A percentile compares a stretch with the other conserved stretches of the same genome.
Evolutionary conservation across 2,888 invertebrate species (phyloP).

Genomic region (Spialia ferax): DNA sequence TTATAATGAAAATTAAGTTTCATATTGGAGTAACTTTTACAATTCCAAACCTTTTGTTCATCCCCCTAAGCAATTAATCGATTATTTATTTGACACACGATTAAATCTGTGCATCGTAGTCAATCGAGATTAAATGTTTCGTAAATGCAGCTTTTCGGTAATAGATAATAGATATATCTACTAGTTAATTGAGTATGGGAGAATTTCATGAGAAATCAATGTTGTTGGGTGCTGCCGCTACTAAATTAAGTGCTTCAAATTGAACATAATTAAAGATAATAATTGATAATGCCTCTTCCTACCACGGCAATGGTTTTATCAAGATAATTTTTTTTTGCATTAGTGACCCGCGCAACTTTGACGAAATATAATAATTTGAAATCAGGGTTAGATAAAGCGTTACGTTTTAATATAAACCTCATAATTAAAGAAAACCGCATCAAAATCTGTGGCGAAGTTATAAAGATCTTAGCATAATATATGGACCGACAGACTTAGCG

Average conservation of each 20-base stretch:
- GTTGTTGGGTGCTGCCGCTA: not conserved
- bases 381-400: too few relatives aligned
- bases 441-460: too few relatives aligned
- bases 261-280: not conserved
- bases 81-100: slow-evolving; percentile 35
- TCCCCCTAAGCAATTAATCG: slow-evolving; percentile 8
- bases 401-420: too few relatives aligned
- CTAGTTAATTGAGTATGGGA: slow-evolving; percentile 12
- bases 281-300: too few relatives aligned
- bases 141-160: slow-evolving; percentile 17
- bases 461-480: too few relatives aligned
- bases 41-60: not conserved
- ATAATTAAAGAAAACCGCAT: too few relatives aligned
- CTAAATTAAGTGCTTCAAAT: slow-evolving; percentile 2
- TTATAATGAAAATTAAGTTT: too few relatives aligned
- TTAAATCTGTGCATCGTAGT: slow-evolving; percentile 18
- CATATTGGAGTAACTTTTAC: not conserved
- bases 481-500: too few relatives aligned
- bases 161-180: slow-evolving; percentile 9
- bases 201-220: slow-evolving; percentile 16
- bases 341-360: too few relatives aligned
- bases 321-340: too few relatives aligned
- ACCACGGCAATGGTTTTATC: too few relatives aligned
- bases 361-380: too few relatives aligned
- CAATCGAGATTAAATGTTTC: slow-evolving; percentile 41